Conservation (phyloP, 2,797 vertebrate genomes). For the Acanthis flammea region DNA sequence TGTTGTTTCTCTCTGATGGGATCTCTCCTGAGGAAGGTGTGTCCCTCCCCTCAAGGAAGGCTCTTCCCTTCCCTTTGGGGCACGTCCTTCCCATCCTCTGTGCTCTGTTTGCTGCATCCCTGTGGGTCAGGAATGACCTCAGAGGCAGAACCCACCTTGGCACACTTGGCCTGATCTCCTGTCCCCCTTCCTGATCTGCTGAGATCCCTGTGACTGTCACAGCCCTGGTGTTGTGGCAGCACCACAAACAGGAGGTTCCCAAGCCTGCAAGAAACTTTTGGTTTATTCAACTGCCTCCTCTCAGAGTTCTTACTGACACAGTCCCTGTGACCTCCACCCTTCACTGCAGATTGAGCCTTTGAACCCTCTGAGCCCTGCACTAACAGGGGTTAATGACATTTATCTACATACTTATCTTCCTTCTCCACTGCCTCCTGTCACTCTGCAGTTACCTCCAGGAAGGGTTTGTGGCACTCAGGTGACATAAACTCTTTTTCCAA, state of each 20-base stretch:
- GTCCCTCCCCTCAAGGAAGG: not conserved
- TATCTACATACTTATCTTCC: not conserved
- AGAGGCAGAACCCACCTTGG: not conserved
- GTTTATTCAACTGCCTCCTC: not conserved
- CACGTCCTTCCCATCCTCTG: not conserved
- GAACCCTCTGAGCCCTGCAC: not conserved
- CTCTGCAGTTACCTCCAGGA: not conserved
- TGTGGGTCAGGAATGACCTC: not conserved
- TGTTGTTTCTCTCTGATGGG: not conserved
- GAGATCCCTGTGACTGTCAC: not conserved
- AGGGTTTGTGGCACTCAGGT: not conserved
- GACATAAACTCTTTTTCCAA: not conserved
- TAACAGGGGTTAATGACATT: constrained; percentile 30
- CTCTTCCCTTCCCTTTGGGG: not conserved
- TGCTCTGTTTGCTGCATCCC: not conserved
- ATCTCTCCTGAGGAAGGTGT: not conserved
- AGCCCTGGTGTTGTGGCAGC: not conserved
- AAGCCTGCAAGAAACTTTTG: not conserved
- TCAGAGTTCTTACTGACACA: not conserved
- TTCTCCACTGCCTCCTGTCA: not conserved
- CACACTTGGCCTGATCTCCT: not conserved
- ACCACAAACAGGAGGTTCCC: not conserved
- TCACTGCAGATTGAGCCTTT: not conserved
- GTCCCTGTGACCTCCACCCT: not conserved
- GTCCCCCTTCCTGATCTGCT: not conserved